Base-by-base conservation (phyloP, 2,888 invertebrate genomes). In the Villa cingulata region DNA sequence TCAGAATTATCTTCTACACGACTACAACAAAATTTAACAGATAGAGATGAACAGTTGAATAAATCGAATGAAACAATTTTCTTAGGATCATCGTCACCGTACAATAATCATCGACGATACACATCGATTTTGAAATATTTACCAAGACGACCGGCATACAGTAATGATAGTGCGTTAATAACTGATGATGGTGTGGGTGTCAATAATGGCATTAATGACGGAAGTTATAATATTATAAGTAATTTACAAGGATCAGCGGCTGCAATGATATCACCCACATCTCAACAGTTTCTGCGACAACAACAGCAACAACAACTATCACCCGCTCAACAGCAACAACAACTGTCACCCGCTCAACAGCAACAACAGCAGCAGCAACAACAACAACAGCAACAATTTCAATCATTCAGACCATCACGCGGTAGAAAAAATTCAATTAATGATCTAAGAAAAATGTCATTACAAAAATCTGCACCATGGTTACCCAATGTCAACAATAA, bases 381-480 rank as follows among this genome's bases (percentile, higher is more conserved):
- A 16, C 42, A 29, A 17, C 41, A 37, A 15, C 47, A 47, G 32
- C n/a, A 39, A 3, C 18, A 17, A n/a, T 16, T 5, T 6, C 16
- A 4, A 19, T 38, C 38, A 12, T 16, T 34, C 18, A 37, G 40
- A 20, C 48, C 47, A 17, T 44, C 50, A 15, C 38, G 41, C 20
- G 44, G 44, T 16, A 52, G 44, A 34, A 48, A 44, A 41, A 49
- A 50, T 40, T 43, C 52, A 1, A 39, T 52, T 38, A 45, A 38
- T 19, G 41, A 39, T 16, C 16, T 52, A 14, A 36, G 48, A n/a
- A 48, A 49, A 39, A 48, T 50, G 14, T 41, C 46, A 10, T 17
- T 47, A 29, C 49, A 48, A 32, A 42, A 45, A 32, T 9, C 19
- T 20, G 4, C 46, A 2, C 34, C 41, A 32, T 29, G 44, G 44